phyloP scores from a whole-genome alignment of 1,140 invertebrate genomes.

The Listronotus oregonensis region DNA sequence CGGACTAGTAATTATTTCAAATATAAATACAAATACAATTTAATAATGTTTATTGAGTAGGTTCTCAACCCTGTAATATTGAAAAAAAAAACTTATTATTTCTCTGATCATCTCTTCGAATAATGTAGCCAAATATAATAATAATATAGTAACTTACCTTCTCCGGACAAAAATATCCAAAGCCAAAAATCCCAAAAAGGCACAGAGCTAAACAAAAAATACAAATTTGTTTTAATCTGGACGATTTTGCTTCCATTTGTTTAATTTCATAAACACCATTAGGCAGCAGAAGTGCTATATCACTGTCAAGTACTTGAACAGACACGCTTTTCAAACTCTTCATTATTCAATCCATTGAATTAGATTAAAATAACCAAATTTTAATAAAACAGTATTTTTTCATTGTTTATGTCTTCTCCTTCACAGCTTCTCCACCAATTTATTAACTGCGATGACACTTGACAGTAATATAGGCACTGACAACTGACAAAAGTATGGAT shows the following conservation, averaged over 20 bases:
- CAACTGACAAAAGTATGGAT: too few relatives aligned
- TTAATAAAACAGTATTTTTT: background rate
- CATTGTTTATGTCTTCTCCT: constrained; percentile 2
- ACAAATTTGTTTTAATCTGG: constrained; percentile 74
- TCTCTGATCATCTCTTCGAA: too few relatives aligned
- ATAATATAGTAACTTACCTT: constrained; percentile 70
- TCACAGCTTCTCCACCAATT: too few relatives aligned
- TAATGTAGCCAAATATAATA: too few relatives aligned
- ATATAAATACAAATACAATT: too few relatives aligned
- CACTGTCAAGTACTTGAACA: constrained; percentile 74
- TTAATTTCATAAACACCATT: constrained; percentile 73
- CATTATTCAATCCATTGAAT: constrained; percentile 51
- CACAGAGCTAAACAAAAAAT: constrained; percentile 78
- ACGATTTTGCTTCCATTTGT: constrained; percentile 73
- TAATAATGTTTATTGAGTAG: too few relatives aligned
- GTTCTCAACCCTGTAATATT: too few relatives aligned
- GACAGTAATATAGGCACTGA: too few relatives aligned
- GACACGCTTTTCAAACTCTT: constrained; percentile 69
- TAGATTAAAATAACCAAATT: background rate
- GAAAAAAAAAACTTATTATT: too few relatives aligned
- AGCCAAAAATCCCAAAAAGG: constrained; percentile 80
- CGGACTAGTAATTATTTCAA: too few relatives aligned
- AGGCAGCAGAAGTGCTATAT: constrained; percentile 72
- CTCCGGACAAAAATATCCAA: constrained; percentile 87
- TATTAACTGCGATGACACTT: background rate